Base-by-base conservation (phyloP, 2,113 vertebrate species). In the Anarrhichthys ocellatus region DNA sequence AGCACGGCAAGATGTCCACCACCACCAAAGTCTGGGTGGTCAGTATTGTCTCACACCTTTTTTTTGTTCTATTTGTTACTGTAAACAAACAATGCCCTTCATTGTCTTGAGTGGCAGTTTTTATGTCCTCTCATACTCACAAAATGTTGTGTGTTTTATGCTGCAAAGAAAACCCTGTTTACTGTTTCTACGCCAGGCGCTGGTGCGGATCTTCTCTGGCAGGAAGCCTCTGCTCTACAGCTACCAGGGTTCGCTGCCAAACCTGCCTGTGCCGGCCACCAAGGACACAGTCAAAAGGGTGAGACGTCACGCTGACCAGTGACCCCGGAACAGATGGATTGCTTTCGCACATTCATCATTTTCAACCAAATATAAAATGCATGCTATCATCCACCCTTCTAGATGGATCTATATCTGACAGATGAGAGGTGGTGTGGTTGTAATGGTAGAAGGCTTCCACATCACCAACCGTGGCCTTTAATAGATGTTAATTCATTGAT, bases 21-120 rank as follows among this genome's bases (percentile, higher is more conserved):
- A 95, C 95, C 87, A 98, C 97, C 40, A 97, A 97, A 94, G 91
- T 96, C 93, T 98, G 97, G 97, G 94, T 97, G 96, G 97, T 98
- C 87, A 85, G 96, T 91, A 48, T 27, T 65, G 48, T 56, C 62
- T 38, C 15, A 50, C 6, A 56, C 6, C 1, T 0, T 32, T 32
- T 32, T 52, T 69, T 75, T 88, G 22, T 54, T 9, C 0, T 1
- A 9, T 14, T 38, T 50, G 14, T 29, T 29, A 42, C 5, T 46
- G 29, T 83, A 7, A 66, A n/a, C 15, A 36, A 62, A 56, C 11
- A 22, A 13, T 32, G 1, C 13, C 17, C 82, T 29, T 46, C 15
- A 20, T 17, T 20, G 48, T 17, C 48, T 4, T 46, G 15, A 67
- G 42, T 32, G 17, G 64, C n/a, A 27, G 36, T 42, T 66, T 40